Percentiles rank a stretch among this genome's conserved stretches.
These are phyloP conservation scores for Caranx ignobilis DNA, from an alignment of 2,113 vertebrate genomes.

Conservation along the genomic window DNA sequence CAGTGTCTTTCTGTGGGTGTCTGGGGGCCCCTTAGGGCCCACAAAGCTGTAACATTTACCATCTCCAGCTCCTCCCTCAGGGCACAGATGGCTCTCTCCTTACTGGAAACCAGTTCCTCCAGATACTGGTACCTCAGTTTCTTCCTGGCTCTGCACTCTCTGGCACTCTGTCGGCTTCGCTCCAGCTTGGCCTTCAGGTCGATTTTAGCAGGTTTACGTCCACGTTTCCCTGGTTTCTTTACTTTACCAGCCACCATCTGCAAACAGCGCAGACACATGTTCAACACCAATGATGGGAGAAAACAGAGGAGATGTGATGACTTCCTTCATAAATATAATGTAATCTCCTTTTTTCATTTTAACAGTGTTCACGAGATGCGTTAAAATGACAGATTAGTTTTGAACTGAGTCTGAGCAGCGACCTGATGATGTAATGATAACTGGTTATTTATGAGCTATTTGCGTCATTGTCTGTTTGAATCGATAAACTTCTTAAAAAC, in stretches of 20 bases:
- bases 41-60: constrained; percentile 78
- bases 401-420: too few species aligned
- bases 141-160: constrained; percentile 95
- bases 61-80: constrained; percentile 98
- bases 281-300: not conserved
- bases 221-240: constrained; percentile 97
- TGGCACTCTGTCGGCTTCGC: constrained; percentile 95
- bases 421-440: too few species aligned
- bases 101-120: constrained; percentile 96
- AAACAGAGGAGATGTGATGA: too few species aligned
- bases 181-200: constrained; percentile 98
- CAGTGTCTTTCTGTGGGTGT: too few species aligned
- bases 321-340: too few species aligned
- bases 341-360: too few species aligned
- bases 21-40: too few species aligned
- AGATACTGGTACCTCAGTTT: constrained; percentile 97
- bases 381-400: too few species aligned
- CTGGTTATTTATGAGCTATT: too few species aligned
- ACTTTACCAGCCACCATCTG: constrained; percentile 94
- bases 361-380: too few species aligned
- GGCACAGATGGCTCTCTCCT: constrained; percentile 96
- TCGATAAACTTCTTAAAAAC: not conserved
- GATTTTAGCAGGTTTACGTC: constrained; percentile 97
- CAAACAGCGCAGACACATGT: not conserved
- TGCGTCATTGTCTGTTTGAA: not conserved